These are phyloP conservation scores for Thera britannica DNA, from an alignment of 2,888 invertebrate genomes.

Conservation along the genomic window DNA sequence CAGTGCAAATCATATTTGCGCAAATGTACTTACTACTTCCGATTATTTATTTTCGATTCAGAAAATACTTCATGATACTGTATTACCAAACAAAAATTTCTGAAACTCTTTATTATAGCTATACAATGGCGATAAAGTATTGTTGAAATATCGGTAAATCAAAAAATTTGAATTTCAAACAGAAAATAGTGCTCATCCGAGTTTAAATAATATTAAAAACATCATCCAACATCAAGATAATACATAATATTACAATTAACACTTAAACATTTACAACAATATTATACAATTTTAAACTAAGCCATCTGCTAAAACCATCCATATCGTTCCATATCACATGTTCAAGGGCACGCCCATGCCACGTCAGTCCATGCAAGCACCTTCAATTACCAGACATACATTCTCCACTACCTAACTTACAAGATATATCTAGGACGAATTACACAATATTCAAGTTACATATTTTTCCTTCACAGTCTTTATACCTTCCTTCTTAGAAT, in stretches of 20 bases:
- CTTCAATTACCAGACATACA: slow-evolving; percentile 44
- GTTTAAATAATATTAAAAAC: slow-evolving; percentile 81
- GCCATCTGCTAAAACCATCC: slow-evolving; percentile 59
- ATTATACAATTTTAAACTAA: slow-evolving; percentile 63
- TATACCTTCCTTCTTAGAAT: slow-evolving; percentile 47
- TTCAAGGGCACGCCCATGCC: slow-evolving; percentile 70
- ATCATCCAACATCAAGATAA: slow-evolving; percentile 67
- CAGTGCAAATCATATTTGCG: slow-evolving; percentile 46
- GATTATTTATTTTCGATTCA: slow-evolving; percentile 13
- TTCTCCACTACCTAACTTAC: slow-evolving; percentile 29
- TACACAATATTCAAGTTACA: slow-evolving; percentile 56
- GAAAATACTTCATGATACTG: not conserved
- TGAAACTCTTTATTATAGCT: slow-evolving; percentile 9
- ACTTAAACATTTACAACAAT: slow-evolving; percentile 76
- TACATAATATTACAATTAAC: slow-evolving; percentile 71
- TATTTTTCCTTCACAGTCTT: slow-evolving; percentile 49
- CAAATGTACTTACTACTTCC: slow-evolving; percentile 17
- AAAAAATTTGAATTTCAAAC: slow-evolving; percentile 33
- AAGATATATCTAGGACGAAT: slow-evolving; percentile 29
- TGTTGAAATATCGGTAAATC: slow-evolving; percentile 3
- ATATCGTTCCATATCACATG: slow-evolving; percentile 70
- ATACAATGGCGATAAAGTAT: slow-evolving; percentile 6
- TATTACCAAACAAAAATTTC: not conserved
- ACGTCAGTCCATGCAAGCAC: slow-evolving; percentile 55
- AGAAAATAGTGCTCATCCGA: slow-evolving; percentile 51